Evolutionary conservation across 2,888 invertebrate species (phyloP), one percentile per base, ranked within the genome.

Genomic region (Caenorhabditis doughertyi): DNA sequence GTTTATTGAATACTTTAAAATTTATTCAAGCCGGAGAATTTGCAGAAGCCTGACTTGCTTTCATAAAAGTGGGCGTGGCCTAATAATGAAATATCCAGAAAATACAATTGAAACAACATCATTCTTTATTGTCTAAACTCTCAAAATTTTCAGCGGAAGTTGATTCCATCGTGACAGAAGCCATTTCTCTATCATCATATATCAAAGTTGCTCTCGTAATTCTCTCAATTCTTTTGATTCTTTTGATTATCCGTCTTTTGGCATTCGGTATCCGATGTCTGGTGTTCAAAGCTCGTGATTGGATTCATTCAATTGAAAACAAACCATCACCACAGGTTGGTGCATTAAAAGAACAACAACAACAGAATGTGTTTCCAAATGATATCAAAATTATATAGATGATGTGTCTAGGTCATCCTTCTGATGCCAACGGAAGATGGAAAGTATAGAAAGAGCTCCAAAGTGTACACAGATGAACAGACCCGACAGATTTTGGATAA

Each of bases 361-460:
- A n/a, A n/a, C n/a, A n/a, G n/a, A n/a, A n/a, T n/a, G n/a, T n/a
- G 18, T 56, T 51, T 65, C 42, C 2, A 29, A 21, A 16, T 18
- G 51, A 29, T 58, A 18, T 35, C 21, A 18, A 18, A 72, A 23
- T 25, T 23, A 11, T 53, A 27, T 25, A 49, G 47, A 47, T 35
- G n/a, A n/a, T n/a, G n/a, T 65, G 11, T 79, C 23, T 81, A 88
- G 86, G 85, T 88, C 13, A 87, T 88, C 29, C 83, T 88, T 0
- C 67, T 88, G 39, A 86, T 88, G 85, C 88, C 88, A n/a, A 84
- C 83, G 0, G 85, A 87, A 64, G 81, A 87, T 32, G 86, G 85
- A n/a, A 76, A 81, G 25, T 84, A 84, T 51, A 42, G 79, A 53
- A 83, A 81, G 53, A 72, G 74, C 25, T 84, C 85, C 5, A 72